Conservation (phyloP, 2,888 invertebrate species). For the Eueremaeus valkanovi region DNA sequence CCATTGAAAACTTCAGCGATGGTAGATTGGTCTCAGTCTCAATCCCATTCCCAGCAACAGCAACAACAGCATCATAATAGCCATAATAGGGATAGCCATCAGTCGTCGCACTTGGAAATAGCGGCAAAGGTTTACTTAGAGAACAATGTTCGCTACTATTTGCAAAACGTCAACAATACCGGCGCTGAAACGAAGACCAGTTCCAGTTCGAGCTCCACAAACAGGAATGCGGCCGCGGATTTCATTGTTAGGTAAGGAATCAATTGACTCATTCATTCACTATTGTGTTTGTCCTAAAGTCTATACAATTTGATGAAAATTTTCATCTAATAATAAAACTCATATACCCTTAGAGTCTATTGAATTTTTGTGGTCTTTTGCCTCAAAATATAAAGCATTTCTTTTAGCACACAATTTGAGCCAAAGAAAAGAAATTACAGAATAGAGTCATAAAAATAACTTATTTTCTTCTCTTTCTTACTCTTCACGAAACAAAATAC, state of each 20-base stretch:
- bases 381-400: background rate
- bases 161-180: background rate
- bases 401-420: conserved; percentile 25
- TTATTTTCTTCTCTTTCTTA: background rate
- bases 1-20: background rate
- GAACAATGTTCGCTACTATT: conserved; percentile 3
- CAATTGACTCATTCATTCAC: background rate
- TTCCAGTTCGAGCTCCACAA: no score
- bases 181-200: background rate
- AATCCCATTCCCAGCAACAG: background rate
- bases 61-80: background rate
- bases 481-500: background rate
- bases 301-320: conserved; percentile 8
- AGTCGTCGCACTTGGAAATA: background rate
- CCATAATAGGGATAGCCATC: no score
- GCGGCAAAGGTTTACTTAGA: conserved; percentile 24
- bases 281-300: conserved; percentile 5
- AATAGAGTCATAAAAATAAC: conserved; percentile 19
- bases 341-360: background rate
- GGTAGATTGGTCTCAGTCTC: conserved; percentile 27
- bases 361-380: background rate
- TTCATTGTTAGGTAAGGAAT: conserved; percentile 21
- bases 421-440: background rate
- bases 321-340: conserved; percentile 7
- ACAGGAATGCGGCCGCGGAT: conserved; percentile 10